Conservation (phyloP, 2,797 vertebrate genomes). For the Rhyacichthys aspro region DNA sequence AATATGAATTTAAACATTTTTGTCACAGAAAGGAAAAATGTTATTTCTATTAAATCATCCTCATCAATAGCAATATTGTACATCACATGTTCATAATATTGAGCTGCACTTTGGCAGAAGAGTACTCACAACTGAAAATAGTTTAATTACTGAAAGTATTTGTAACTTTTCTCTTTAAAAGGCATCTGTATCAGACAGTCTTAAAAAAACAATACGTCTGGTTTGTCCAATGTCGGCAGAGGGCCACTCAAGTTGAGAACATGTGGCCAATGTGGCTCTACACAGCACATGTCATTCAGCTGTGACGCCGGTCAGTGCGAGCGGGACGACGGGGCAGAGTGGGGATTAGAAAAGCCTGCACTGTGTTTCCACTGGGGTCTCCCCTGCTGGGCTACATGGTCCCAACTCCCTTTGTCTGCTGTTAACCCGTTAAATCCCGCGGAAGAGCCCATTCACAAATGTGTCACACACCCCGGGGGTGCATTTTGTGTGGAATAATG, state of each 20-base stretch:
- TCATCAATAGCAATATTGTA: too few relatives aligned
- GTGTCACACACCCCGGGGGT: constrained; percentile 83
- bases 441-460: constrained; percentile 81
- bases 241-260: constrained; percentile 50
- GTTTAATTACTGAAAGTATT: too few relatives aligned
- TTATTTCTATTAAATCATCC: too few relatives aligned
- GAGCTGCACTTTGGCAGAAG: too few relatives aligned
- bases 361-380: constrained; percentile 76
- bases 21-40: too few relatives aligned
- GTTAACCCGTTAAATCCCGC: constrained; percentile 86
- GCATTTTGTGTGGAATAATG: constrained; percentile 83
- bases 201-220: neutral
- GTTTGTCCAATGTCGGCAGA: neutral
- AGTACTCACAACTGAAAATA: too few relatives aligned
- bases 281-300: constrained; percentile 60
- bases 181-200: neutral
- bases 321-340: constrained; percentile 67
- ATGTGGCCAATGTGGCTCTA: constrained; percentile 41
- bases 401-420: constrained; percentile 81
- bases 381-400: constrained; percentile 83
- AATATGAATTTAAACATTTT: too few relatives aligned
- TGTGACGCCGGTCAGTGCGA: constrained; percentile 61
- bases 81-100: too few relatives aligned
- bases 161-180: neutral
- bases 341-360: constrained; percentile 73